A percentile compares a stretch with the other conserved stretches of the same genome.
Evolutionary conservation across 2,113 vertebrate species (phyloP).

Genomic region (Caranx ignobilis): DNA sequence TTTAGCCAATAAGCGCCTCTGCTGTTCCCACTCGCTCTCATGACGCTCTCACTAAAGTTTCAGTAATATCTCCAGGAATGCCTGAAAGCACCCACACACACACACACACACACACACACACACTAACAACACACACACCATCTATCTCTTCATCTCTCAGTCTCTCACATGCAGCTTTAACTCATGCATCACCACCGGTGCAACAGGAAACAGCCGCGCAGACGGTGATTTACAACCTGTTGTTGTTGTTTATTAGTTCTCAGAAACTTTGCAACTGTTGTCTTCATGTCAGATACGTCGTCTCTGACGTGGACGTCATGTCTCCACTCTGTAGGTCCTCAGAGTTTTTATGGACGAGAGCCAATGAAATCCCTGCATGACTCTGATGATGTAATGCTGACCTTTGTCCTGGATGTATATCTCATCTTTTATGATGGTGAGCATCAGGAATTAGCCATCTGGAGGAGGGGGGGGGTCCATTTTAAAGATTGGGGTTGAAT

Average conservation of each 20-base stretch:
- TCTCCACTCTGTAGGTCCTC: constrained; percentile 21
- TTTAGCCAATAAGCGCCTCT: constrained; percentile 61
- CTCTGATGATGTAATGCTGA: constrained; percentile 49
- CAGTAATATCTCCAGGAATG: constrained; percentile 62
- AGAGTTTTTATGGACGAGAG: constrained; percentile 46
- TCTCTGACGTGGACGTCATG: not conserved
- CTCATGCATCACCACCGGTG: not conserved
- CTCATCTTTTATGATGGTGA: constrained; percentile 59
- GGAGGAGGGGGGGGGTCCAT: constrained; percentile 32
- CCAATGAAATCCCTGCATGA: constrained; percentile 34
- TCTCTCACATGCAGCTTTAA: constrained; percentile 8
- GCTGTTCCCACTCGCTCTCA: constrained; percentile 59
- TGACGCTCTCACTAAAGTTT: constrained; percentile 39
- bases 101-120: constrained; percentile 36
- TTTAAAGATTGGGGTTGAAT: constrained; percentile 46
- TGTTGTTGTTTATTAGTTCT: constrained; percentile 36
- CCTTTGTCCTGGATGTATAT: constrained; percentile 47
- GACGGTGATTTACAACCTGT: constrained; percentile 5
- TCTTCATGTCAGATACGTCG: constrained; percentile 13
- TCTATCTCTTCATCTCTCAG: constrained; percentile 17
- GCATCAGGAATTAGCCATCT: constrained; percentile 37
- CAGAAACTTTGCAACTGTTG: not conserved
- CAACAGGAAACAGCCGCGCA: constrained; percentile 24
- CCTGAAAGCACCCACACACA: constrained; percentile 35
- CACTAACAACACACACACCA: constrained; percentile 19